Evolutionary conservation across 2,888 invertebrate genomes (phyloP), one percentile per base, ranked within the genome.

Genomic region (Coelopa pilipes): DNA sequence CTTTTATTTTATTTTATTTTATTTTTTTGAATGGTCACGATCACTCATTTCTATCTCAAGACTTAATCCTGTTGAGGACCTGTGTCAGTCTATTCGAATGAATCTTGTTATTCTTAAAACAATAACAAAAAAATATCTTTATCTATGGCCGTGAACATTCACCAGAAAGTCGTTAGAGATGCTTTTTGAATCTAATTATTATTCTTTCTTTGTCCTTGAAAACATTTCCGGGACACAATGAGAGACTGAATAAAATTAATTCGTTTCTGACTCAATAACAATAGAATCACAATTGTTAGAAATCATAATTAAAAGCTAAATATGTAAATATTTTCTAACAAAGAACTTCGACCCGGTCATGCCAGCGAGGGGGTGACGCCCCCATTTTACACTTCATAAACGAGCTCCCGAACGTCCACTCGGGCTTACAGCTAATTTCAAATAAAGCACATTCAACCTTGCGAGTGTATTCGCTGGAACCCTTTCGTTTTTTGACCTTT

Each of bases 401-500:
- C 12, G 34, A 34, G 7, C 34, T 34, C 34, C 34, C 34, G 34
- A 34, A 7, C 34, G 17, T 34, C 34, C 34, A 69, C 70, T 46
- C 45, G 46, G 24, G 13, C 60, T 19, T 62, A 57, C 69, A 49
- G 46, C 34, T 17, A 57, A 21, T 17, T 59, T 69, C 45, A n/a
- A 60, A 47, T n/a, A n/a, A 12, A 60, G 53, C 17, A 62, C 49
- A 63, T 69, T 68, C 55, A 73, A 73, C 73, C 73, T 73, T 73
- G 73, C 34, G 24, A 19, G 60, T 55, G 63, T 47, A 69, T 49
- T 21, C 49, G 13, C 21, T 55, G 21, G 60, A 34, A 73, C 67
- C 49, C 65, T 71, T 76, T 67, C 47, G 59, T 65, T 68, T 65
- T 60, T 63, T 75, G 76, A 76, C 76, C 76, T 76, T 73, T 71